Evolutionary conservation across 2,797 vertebrate species (phyloP).

Genomic region (Atherinosoma microstoma): DNA sequence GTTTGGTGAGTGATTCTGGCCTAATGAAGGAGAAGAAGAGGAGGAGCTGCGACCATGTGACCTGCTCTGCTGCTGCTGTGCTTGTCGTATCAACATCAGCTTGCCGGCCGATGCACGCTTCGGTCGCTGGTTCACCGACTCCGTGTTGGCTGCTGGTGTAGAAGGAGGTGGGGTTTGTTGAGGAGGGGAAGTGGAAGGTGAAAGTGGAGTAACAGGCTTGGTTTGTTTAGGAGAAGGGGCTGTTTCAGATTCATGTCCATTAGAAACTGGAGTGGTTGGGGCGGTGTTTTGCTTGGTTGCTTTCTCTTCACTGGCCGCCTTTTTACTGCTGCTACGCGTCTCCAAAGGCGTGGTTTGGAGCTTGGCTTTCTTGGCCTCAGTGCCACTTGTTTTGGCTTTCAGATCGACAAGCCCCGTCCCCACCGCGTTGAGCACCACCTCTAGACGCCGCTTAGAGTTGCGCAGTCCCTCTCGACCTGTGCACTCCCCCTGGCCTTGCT

Average conservation of each 20-base stretch:
- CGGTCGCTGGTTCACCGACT: slow-evolving; percentile 92
- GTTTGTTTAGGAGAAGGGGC: slow-evolving; percentile 76
- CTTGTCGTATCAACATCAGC: slow-evolving; percentile 93
- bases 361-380: slow-evolving; percentile 92
- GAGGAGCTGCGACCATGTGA: slow-evolving; percentile 82
- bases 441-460: slow-evolving; percentile 95
- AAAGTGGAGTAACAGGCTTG: slow-evolving; percentile 44
- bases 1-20: slow-evolving; percentile 88
- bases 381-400: slow-evolving; percentile 86
- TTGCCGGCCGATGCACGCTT: slow-evolving; percentile 91
- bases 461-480: slow-evolving; percentile 92
- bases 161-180: slow-evolving; percentile 63
- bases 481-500: slow-evolving; percentile 87
- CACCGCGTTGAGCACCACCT: slow-evolving; percentile 81
- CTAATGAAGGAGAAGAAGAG: slow-evolving; percentile 87
- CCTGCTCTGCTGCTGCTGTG: slow-evolving; percentile 89
- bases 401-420: slow-evolving; percentile 74
- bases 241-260: slow-evolving; percentile 89
- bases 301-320: slow-evolving; percentile 84
- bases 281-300: slow-evolving; percentile 53
- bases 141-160: slow-evolving; percentile 81
- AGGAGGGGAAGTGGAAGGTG: slow-evolving; percentile 58
- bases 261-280: slow-evolving; percentile 77
- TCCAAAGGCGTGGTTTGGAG: slow-evolving; percentile 84
- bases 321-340: slow-evolving; percentile 89